A percentile compares a stretch with the other conserved stretches of the same genome.
Evolutionary conservation across 2,113 vertebrate genomes (phyloP).

Genomic region (Aegotheles bennettii): DNA sequence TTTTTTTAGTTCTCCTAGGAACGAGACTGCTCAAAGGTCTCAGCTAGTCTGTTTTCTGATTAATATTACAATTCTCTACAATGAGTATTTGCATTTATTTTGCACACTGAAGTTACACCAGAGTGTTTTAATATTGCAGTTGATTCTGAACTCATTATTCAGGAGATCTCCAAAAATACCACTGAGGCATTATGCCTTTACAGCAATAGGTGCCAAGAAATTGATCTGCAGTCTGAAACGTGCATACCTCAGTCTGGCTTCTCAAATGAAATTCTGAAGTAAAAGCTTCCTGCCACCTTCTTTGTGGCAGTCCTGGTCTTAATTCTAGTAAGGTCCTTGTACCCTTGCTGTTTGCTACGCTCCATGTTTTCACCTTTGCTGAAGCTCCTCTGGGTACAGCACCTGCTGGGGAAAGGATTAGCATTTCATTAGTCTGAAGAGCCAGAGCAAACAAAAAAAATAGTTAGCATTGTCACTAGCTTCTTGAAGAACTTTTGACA

Average conservation of each 20-base stretch:
- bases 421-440: background rate
- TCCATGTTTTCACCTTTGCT: background rate
- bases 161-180: background rate
- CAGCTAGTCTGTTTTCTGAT: background rate
- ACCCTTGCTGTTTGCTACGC: fast-evolving
- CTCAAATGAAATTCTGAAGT: background rate
- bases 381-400: background rate
- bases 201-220: background rate
- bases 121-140: background rate
- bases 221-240: background rate
- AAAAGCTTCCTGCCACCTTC: background rate
- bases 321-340: background rate
- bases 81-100: background rate
- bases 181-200: background rate
- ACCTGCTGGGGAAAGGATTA: background rate
- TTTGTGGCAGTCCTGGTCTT: background rate
- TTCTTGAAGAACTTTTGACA: conserved; percentile 7
- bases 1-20: background rate
- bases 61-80: background rate
- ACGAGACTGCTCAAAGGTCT: background rate
- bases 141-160: background rate
- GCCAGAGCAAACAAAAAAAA: background rate
- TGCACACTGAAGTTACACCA: background rate
- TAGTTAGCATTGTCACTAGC: background rate
- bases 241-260: background rate